A percentile compares a stretch with the other conserved stretches of the same genome.
Evolutionary conservation across 2,888 invertebrate species (phyloP).

Genomic region (Mimumesa dahlbomi): DNA sequence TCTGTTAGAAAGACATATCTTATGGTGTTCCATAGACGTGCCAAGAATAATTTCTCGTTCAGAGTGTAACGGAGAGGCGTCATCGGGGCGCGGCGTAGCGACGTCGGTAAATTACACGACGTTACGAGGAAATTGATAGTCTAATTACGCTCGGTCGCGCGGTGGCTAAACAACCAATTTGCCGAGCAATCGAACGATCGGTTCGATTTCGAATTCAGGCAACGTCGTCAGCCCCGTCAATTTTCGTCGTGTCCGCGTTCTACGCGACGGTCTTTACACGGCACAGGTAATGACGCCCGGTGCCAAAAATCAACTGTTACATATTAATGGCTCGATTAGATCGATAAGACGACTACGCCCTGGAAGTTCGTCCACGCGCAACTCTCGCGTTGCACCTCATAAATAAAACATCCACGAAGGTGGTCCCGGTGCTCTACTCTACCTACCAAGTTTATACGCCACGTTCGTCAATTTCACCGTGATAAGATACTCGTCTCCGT

Average conservation of each 20-base stretch:
- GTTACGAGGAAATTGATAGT: slow-evolving; percentile 65
- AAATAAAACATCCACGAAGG: slow-evolving; percentile 47
- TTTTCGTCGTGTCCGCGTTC: slow-evolving; percentile 58
- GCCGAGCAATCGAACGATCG: slow-evolving; percentile 48
- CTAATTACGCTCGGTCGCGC: slow-evolving; percentile 56
- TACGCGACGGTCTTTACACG: slow-evolving; percentile 59
- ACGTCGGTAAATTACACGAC: slow-evolving; percentile 60
- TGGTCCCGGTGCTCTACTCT: background rate
- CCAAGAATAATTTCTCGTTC: slow-evolving; percentile 4
- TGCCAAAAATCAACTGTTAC: slow-evolving; percentile 70
- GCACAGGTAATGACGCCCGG: slow-evolving; percentile 71
- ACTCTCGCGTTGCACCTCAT: slow-evolving; percentile 34
- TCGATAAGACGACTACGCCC: slow-evolving; percentile 57
- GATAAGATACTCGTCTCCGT: too few relatives aligned
- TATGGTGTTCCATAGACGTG: slow-evolving; percentile 5
- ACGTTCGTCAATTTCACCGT: background rate
- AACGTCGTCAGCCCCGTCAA: slow-evolving; percentile 59
- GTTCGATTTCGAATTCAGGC: slow-evolving; percentile 68
- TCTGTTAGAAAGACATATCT: too few relatives aligned
- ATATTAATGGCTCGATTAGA: slow-evolving; percentile 74
- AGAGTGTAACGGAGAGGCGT: background rate
- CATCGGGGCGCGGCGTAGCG: background rate
- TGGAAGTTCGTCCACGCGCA: slow-evolving; percentile 32
- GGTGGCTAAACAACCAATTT: slow-evolving; percentile 66
- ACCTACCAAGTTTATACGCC: background rate